Evolutionary conservation across 1,140 invertebrate species (phyloP), one percentile per base, ranked within the genome.

Genomic region (Bombus sibiricus): DNA sequence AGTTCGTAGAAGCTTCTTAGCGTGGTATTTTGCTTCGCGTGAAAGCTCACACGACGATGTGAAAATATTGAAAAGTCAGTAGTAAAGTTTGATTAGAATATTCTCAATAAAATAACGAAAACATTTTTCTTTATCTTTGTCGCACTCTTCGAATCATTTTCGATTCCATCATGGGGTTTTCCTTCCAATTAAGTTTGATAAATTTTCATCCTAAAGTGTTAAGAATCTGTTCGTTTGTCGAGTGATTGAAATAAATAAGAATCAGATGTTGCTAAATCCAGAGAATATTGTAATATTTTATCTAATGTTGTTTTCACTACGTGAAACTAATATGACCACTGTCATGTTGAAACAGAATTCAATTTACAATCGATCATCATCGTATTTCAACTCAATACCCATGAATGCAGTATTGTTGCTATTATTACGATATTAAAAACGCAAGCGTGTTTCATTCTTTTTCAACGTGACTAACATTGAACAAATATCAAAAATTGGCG

Each of bases 61-160:
- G 88, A 89, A 81, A 89, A 89, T 83, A 71, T 59, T 86, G 32
- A 79, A 88, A 78, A 74, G 43, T 62, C 8, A 43, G 6, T 32
- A 77, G 66, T 64, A 82, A 76, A 74, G 80, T 89, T 87, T 71
- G 73, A 89, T 90, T 59, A 37, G 32, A 47, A 34, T 43, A 81
- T 74, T 34, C 66, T 6, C 41, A n/a, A 12, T 6, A 22, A 34
- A 66, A 47, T 84, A 76, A 88, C 81, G 66, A 76, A 53, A 64
- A 80, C 37, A 47, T 34, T 69, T 76, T 69, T 62, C 68, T 81
- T 78, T 74, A 77, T 69, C 37, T 39, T 3, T 5, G 15, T 6
- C 25, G 6, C 15, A 18, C 1, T 18, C 15, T 53, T 53, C 47
- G 47, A 53, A 53, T 53, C 6, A 53, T 53, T 53, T 53, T 22